Evolutionary conservation across 2,113 vertebrate species (phyloP), one percentile per base, ranked within the genome.

Genomic region (Regulus satrapa): DNA sequence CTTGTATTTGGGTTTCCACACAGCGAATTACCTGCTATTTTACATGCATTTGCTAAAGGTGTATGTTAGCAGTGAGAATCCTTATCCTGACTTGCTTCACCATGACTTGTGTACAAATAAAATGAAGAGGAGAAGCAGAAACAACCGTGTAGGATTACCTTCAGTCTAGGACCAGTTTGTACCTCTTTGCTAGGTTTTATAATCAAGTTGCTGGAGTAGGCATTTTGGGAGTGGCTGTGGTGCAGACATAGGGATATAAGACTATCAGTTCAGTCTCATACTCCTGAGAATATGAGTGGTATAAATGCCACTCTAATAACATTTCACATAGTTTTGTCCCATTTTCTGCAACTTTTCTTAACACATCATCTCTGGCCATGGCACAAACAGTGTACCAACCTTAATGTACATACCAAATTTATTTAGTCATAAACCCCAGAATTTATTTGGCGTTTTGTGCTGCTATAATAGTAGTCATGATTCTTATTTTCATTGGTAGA

Each of bases 381-480:
- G n/a, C 14, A 12, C n/a, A 36, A 10, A 1, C 34, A 71, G 21
- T 0, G 0, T 84, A 34, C 31, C 18, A 48, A 4, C 18, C 17
- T 55, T 55, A 51, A 19, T 1, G 2, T 23, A 40, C 25, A 16
- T 51, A 74, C 16, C 12, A 14, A 29, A 11, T 49, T 81, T 81
- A 40, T 51, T 34, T 56, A 45, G n/a, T 63, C 4, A 3, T 46
- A 43, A 71, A n/a, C 63, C 31, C 6, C 11, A n/a, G 40, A 45
- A 63, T 6, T 74, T 14, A 28, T 81, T 46, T 58, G 12, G 6
- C 4, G 4, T 88, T 80, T 86, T 84, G n/a, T 54, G 16, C 29
- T 29, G 23, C 20, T 29, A 0, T 49, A 49, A n/a, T 29, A 58
- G n/a, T 20, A n/a, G 12, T 48, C 9, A 5, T 14, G 2, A 41